Evolutionary conservation across 2,113 vertebrate genomes (phyloP), one percentile per base, ranked within the genome.

Genomic region (Tinamus guttatus): DNA sequence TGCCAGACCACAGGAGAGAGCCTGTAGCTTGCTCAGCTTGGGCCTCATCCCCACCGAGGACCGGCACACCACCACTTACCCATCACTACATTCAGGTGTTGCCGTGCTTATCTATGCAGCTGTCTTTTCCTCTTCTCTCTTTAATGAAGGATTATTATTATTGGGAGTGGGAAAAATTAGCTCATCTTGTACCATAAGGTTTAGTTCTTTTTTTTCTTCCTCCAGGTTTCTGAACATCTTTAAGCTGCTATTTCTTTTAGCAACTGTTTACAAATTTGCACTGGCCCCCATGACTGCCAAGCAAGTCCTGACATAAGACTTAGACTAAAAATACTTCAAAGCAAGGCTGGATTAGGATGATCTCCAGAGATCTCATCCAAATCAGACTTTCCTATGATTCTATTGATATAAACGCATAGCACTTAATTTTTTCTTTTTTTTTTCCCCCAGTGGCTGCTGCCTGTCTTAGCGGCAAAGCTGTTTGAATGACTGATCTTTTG

Each of bases 341-440:
- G 52, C 70, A 92, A 93, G 81, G n/a, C 60, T 92, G 71, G 91
- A 78, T 74, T 34, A 49, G 75, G 65, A 75, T 43, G 47, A 93
- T 93, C 86, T 97, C 93, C 92, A 91, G 91, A 89, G 81, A 19
- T 90, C 52, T 94, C 77, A 76, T 94, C 70, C 78, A 95, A 94
- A 89, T 70, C 85, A 85, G 86, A 81, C 30, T 49, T 78, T 77
- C 67, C 93, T 81, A 92, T 82, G 32, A 87, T 18, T 58, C 54
- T 32, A 56, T 28, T n/a, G 17, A 17, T 47, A 81, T 87, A 89
- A 94, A 94, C 68, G 69, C 62, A 81, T 96, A 20, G 54, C 65
- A 78, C 3, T 59, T 74, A 47, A 56, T 74, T 85, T 4, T 59
- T 64, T 54, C 43, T 64, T 52, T 64, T 41, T 87, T 80, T 77